Conservation (phyloP, 2,888 invertebrate species). For the Spisula subtruncata region DNA sequence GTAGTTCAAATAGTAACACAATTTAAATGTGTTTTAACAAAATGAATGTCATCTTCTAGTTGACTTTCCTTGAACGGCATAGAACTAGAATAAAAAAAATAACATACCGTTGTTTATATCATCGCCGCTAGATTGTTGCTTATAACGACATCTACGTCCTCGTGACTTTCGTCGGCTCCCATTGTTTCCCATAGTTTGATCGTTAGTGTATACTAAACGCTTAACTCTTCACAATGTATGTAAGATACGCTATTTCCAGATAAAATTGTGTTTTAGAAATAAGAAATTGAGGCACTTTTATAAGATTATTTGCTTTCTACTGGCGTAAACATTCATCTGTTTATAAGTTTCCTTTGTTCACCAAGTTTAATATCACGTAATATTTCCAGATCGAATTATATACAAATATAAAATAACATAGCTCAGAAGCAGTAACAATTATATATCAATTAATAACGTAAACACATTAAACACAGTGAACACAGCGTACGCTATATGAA, state of each 20-base stretch:
- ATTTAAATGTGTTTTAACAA: too few relatives aligned
- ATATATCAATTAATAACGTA: constrained; percentile 3
- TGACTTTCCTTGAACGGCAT: too few relatives aligned
- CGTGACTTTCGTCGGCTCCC: constrained; percentile 35
- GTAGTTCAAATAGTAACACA: too few relatives aligned
- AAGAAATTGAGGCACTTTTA: not conserved
- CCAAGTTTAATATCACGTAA: not conserved
- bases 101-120: not conserved
- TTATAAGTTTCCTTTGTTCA: not conserved
- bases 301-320: not conserved
- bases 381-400: constrained; percentile 9
- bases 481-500: not conserved
- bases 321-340: not conserved
- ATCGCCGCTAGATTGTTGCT: not conserved
- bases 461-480: too few relatives aligned
- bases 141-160: constrained; percentile 25
- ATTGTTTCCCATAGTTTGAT: constrained; percentile 42
- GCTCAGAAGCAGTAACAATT: not conserved
- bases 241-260: not conserved
- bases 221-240: not conserved
- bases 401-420: not conserved
- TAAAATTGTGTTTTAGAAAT: not conserved
- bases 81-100: not conserved
- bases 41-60: too few relatives aligned
- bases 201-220: not conserved